Evolutionary conservation across 2,113 vertebrate genomes (phyloP), one percentile per base, ranked within the genome.

Genomic region (Austrofundulus limnaeus): DNA sequence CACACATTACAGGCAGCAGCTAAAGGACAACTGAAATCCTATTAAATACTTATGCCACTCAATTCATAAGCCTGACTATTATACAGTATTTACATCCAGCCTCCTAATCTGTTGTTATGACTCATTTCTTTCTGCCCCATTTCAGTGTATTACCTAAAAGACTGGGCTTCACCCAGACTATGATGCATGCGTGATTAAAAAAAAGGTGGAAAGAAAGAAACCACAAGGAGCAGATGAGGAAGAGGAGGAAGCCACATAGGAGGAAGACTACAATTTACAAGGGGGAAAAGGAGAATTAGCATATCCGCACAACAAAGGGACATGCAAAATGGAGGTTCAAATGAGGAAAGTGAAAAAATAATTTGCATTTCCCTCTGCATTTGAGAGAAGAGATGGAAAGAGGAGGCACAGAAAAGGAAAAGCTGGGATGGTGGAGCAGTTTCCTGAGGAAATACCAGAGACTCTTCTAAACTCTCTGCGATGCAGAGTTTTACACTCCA

Each of bases 371-470:
- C n/a, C n/a, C n/a, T n/a, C 31, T 16, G 39, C 16, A 41, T 57
- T 1, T 11, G 17, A 74, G 69, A 67, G 56, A 15, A 54, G 24
- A 65, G 16, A 2, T 10, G 12, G 7, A 42, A 8, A 3, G 2
- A 49, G n/a, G 24, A 64, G 12, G 37, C 20, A 68, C 53, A 42
- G 34, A 11, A 11, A n/a, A 3, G 1, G 23, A 45, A 20, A 0
- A 41, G 70, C 43, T 41, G 34, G 52, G 53, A 70, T 75, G 50
- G 39, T 61, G 50, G 39, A 63, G 61, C 12, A 11, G 70, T 61
- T 86, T 85, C 68, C 85, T 78, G 54, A 83, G 81, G 82, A 88
- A 86, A 84, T 84, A 60, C 82, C 84, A 75, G 25, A 78, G 66
- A 62, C 45, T 65, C 63, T 55, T 62, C 66, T 55, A 61, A 45